A percentile compares a stretch with the other conserved stretches of the same genome.
Conservation (phyloP, 2,113 vertebrate species). For the Forbesichthys papilliferus region DNA sequence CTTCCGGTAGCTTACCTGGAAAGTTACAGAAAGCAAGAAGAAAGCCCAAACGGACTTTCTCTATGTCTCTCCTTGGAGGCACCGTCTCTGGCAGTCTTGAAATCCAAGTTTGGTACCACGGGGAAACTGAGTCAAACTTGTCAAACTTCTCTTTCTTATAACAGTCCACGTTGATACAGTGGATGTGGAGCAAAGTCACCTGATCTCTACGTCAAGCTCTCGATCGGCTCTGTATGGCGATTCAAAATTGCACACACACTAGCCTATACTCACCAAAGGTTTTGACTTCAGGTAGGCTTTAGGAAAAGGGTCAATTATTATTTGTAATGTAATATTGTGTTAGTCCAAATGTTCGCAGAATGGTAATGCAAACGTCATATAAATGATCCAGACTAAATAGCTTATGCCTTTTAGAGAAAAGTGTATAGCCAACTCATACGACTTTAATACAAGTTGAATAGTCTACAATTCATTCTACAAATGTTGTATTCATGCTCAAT, state of each 20-base stretch:
- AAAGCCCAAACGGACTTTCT: conserved; percentile 45
- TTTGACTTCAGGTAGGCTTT: no score
- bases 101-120: conserved; percentile 59
- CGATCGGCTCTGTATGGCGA: conserved; percentile 11
- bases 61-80: conserved; percentile 41
- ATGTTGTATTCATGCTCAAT: no score
- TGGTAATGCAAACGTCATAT: no score
- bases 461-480: no score
- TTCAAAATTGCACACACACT: neutral
- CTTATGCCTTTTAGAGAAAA: no score
- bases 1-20: conserved; percentile 54
- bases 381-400: no score
- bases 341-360: no score
- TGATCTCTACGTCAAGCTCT: conserved; percentile 70
- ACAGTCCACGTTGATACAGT: conserved; percentile 39
- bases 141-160: conserved; percentile 75
- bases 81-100: conserved; percentile 44
- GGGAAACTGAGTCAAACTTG: conserved; percentile 64
- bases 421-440: no score
- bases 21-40: conserved; percentile 33
- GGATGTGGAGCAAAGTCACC: conserved; percentile 59
- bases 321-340: no score
- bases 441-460: no score
- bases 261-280: no score
- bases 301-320: no score